Percentiles rank a stretch among this genome's conserved stretches.
These are phyloP conservation scores for Campoletis raptor DNA, from an alignment of 2,888 invertebrate species.

Conservation along the genomic window DNA sequence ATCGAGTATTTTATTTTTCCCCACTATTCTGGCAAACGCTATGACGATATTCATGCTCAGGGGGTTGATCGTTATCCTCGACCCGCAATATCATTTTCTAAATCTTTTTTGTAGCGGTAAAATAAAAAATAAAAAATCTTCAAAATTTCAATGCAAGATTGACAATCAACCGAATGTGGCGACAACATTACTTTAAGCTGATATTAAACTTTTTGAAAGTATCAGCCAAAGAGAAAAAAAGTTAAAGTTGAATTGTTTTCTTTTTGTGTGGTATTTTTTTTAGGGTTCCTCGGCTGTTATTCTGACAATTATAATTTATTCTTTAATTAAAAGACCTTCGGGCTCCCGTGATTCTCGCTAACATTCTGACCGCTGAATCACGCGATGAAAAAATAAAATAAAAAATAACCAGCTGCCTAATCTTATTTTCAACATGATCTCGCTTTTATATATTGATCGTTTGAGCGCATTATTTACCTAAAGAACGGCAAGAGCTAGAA, in stretches of 20 bases:
- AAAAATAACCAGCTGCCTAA: not conserved
- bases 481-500: not conserved
- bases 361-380: not conserved
- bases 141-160: not conserved
- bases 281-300: not conserved
- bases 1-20: conserved; percentile 47
- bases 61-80: conserved; percentile 36
- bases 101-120: not conserved
- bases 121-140: not conserved
- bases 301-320: not conserved
- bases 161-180: not conserved
- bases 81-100: not conserved
- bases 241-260: not conserved
- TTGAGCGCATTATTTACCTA: not conserved
- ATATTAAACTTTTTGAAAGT: not conserved
- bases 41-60: conserved; percentile 19
- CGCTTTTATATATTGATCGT: not conserved
- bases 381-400: not conserved
- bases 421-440: not conserved
- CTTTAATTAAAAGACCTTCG: conserved; percentile 30
- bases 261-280: no score
- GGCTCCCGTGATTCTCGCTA: not conserved
- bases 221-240: not conserved
- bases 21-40: conserved; percentile 16
- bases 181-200: not conserved